Evolutionary conservation across 2,797 vertebrate species (phyloP).

Genomic region (Lepilemur ruficaudatus): DNA sequence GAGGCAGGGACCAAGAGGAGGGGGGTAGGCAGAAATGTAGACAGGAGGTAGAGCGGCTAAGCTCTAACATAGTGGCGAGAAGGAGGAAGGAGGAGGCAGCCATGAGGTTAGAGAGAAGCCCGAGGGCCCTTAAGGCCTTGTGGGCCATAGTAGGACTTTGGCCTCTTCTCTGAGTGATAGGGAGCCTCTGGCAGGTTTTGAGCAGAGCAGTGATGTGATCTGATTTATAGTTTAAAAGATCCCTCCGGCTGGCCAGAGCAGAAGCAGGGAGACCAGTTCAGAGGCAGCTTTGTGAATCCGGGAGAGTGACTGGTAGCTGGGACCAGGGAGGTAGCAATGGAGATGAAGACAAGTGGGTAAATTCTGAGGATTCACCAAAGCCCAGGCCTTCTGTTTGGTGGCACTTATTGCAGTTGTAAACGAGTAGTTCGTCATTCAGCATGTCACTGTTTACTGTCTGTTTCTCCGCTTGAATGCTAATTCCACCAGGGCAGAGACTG

Average conservation of each 20-base stretch:
- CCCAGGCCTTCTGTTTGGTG: neutral
- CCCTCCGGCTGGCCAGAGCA: neutral
- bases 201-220: neutral
- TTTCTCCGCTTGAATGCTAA: neutral
- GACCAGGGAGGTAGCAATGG: neutral
- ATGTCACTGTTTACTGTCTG: neutral
- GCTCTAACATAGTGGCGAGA: accelerated
- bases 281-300: neutral
- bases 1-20: neutral
- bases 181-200: neutral
- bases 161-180: neutral
- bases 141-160: neutral
- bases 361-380: neutral
- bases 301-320: neutral
- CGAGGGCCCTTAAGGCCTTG: too few relatives aligned
- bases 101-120: neutral
- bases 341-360: neutral
- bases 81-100: neutral
- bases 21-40: neutral
- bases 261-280: neutral
- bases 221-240: neutral
- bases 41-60: neutral
- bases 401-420: neutral
- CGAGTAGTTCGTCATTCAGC: accelerated
- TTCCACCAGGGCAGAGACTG: neutral